phyloP scores from a whole-genome alignment of 2,888 invertebrate genomes.

The Tortrix viridana region DNA sequence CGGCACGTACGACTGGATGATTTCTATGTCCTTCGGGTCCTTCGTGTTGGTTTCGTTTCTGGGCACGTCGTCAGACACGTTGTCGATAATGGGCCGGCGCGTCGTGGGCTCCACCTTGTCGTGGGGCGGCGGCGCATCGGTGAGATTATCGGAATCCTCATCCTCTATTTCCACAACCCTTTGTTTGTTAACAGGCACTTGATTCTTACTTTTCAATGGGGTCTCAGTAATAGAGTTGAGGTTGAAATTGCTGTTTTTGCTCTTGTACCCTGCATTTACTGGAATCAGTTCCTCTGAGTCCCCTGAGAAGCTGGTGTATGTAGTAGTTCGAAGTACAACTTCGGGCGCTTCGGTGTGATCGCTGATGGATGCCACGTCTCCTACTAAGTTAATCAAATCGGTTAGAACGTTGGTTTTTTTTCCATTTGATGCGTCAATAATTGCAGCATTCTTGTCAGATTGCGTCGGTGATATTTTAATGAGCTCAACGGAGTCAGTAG shows the following conservation, averaged over 20 bases:
- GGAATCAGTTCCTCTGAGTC: conserved; percentile 77
- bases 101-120: conserved; percentile 75
- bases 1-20: conserved; percentile 74
- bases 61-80: conserved; percentile 63
- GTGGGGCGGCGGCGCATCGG: conserved; percentile 68
- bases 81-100: conserved; percentile 72
- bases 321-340: conserved; percentile 43
- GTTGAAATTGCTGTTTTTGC: conserved; percentile 76
- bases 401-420: conserved; percentile 63
- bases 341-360: conserved; percentile 62
- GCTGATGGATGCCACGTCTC: conserved; percentile 76
- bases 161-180: conserved; percentile 72
- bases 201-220: conserved; percentile 65
- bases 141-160: conserved; percentile 66
- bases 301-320: conserved; percentile 55
- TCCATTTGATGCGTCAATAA: conserved; percentile 59
- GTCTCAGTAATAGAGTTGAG: conserved; percentile 75
- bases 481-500: conserved; percentile 68
- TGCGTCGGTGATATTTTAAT: conserved; percentile 64
- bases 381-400: conserved; percentile 74
- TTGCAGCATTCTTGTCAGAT: conserved; percentile 59
- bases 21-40: conserved; percentile 76
- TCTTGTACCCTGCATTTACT: conserved; percentile 75
- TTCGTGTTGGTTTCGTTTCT: conserved; percentile 60
- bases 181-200: conserved; percentile 55